Base-by-base conservation (phyloP, 92 coral and sea anemone genomes). In the Montipora capitata region DNA sequence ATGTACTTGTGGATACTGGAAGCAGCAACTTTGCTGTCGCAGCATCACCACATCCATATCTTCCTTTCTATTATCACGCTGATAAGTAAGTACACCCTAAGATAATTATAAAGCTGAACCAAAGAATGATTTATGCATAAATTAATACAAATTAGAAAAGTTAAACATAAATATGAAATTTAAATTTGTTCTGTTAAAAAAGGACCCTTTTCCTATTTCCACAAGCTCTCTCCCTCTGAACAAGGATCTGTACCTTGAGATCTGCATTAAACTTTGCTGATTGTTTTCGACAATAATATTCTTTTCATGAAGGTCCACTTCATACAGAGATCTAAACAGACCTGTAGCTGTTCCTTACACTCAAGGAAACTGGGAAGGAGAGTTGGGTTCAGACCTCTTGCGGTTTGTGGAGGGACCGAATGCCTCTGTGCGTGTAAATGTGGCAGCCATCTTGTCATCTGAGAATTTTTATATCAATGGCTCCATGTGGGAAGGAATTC, bases 401-500 rank as follows among this genome's bases (percentile, higher is more conserved):
- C 95, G 93, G 17, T 98, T 98, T 79, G 94, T 96, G 43, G 99
- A 98, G 62, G 99, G 99, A 11, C 99, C 99, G 3, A 98, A 98
- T 94, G 98, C 98, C 42, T 94, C 98, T 66, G 95, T 96, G 41
- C 95, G 99, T 65, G 99, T 98, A 65, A 96, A 98, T 77, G 99
- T 98, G 45, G 99, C 99, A 56, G 93, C 95, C 69, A 98, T 98
- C 81, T 75, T 94, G 83, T 94, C 94, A 49, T 96, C 98, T 9
- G 96, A 98, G 74, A 96, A 98, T 85, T 98, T 98, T 85, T 98
- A 94, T 74, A 98, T 98, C 77, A 98, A 98, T 94, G 99, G 99
- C 9, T 98, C 99, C 13, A 96, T 98, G 99, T 98, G 99, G 99
- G 98, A 98, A 77, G 99, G 99, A 54, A 98, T 98, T 57, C 95